phyloP scores from a whole-genome alignment of 2,797 vertebrate genomes.

The Brotula barbata region DNA sequence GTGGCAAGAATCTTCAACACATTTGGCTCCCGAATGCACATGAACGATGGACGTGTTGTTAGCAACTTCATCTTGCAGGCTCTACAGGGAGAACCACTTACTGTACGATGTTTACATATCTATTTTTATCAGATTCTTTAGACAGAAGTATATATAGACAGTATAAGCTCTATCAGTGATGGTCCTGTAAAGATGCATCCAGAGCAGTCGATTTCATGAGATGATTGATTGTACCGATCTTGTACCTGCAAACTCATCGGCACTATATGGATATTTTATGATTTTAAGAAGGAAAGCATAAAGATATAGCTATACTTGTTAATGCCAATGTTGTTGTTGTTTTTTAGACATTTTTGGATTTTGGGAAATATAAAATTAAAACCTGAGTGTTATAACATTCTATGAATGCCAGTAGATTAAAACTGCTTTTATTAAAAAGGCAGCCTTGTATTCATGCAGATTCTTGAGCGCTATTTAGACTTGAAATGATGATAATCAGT shows the following conservation, averaged over 20 bases:
- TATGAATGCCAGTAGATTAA: neutral
- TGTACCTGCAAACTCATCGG: no score
- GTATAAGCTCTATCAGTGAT: neutral
- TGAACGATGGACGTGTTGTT: constrained; percentile 98
- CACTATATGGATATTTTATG: no score
- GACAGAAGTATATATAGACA: neutral
- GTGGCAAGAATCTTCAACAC: constrained; percentile 99
- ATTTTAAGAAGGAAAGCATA: no score
- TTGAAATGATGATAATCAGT: no score
- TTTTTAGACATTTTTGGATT: no score
- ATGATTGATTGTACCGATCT: neutral
- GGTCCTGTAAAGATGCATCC: neutral
- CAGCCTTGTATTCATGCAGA: no score
- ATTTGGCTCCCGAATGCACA: constrained; percentile 98
- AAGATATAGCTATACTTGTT: no score
- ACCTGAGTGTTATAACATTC: no score
- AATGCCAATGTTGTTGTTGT: no score
- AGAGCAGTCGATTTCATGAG: neutral
- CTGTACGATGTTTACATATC: constrained; percentile 75
- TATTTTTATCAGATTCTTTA: neutral
- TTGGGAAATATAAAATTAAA: no score
- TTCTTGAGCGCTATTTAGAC: no score
- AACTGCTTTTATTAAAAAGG: neutral
- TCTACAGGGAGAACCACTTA: constrained; percentile 94
- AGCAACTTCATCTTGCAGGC: constrained; percentile 99